Conservation (phyloP, 2,797 vertebrate species). For the Rhynchonycteris naso region DNA sequence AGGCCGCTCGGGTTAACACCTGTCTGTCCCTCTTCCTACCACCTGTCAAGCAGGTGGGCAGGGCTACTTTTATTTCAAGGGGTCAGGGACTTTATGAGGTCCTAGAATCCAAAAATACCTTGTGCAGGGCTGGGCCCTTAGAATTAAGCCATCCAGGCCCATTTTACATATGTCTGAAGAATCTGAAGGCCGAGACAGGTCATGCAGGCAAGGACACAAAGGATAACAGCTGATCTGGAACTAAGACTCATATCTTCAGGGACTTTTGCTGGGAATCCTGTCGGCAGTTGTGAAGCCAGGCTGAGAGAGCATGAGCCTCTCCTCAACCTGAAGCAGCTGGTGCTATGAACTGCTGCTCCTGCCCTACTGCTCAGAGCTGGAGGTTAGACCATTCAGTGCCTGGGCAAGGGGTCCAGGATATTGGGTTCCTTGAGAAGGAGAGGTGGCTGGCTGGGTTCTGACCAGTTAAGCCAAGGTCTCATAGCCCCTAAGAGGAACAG, state of each 20-base stretch:
- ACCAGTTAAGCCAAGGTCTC: not conserved
- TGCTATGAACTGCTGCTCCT: rapidly evolving
- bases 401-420: not conserved
- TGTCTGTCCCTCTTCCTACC: not conserved
- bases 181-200: not conserved
- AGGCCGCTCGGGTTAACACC: not conserved
- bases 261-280: not conserved
- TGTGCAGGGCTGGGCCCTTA: not conserved
- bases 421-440: not conserved
- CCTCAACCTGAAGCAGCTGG: not conserved
- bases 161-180: not conserved
- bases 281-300: not conserved
- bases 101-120: not conserved
- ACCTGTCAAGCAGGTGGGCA: not conserved
- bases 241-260: not conserved
- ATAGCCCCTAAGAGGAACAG: not conserved
- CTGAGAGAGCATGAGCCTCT: not conserved
- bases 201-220: not conserved
- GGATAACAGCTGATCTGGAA: not conserved
- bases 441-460: not conserved
- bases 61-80: not conserved
- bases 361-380: not conserved
- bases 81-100: not conserved
- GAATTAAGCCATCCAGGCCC: not conserved
- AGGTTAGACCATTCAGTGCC: not conserved